phyloP scores from a whole-genome alignment of 2,888 invertebrate species.

The Plebejus melissa region DNA sequence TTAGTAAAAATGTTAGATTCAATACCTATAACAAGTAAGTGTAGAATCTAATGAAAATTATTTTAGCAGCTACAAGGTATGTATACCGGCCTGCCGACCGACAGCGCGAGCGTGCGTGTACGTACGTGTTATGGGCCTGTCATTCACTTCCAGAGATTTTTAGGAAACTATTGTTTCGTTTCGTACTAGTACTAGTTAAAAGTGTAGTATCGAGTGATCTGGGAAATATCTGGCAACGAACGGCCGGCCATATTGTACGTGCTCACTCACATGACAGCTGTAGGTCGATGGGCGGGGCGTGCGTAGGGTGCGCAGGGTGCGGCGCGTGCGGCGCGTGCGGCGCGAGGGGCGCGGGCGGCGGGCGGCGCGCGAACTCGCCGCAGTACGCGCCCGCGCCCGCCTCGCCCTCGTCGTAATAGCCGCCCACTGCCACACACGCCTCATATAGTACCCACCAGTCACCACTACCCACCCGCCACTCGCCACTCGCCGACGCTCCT shows the following conservation, averaged over 20 bases:
- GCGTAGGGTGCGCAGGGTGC: conserved; percentile 49
- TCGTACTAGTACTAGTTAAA: not conserved
- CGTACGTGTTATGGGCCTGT: conserved; percentile 14
- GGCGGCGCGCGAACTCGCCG: conserved; percentile 65
- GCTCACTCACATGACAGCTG: conserved; percentile 64
- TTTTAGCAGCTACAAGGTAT: not conserved
- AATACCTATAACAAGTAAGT: not conserved
- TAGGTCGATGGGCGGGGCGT: conserved; percentile 51
- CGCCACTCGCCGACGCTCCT: conserved; percentile 46
- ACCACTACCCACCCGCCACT: conserved; percentile 37
- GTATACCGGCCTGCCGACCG: conserved; percentile 15
- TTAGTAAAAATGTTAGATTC: not conserved
- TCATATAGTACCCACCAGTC: conserved; percentile 45
- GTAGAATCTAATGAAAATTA: not conserved
- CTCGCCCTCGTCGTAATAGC: conserved; percentile 71
- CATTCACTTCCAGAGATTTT: conserved; percentile 9
- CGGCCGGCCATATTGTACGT: conserved; percentile 30
- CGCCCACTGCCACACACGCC: conserved; percentile 75
- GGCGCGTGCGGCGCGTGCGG: conserved; percentile 50
- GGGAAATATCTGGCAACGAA: conserved; percentile 24
- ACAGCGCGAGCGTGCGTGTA: conserved; percentile 20
- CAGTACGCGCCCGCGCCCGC: conserved; percentile 56
- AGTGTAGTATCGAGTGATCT: not conserved
- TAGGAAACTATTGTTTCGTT: not conserved
- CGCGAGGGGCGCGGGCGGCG: conserved; percentile 27